Percentiles rank a stretch among this genome's conserved stretches.
These are phyloP conservation scores for Eumaeus atala DNA, from an alignment of 1,140 invertebrate genomes.

Conservation along the genomic window DNA sequence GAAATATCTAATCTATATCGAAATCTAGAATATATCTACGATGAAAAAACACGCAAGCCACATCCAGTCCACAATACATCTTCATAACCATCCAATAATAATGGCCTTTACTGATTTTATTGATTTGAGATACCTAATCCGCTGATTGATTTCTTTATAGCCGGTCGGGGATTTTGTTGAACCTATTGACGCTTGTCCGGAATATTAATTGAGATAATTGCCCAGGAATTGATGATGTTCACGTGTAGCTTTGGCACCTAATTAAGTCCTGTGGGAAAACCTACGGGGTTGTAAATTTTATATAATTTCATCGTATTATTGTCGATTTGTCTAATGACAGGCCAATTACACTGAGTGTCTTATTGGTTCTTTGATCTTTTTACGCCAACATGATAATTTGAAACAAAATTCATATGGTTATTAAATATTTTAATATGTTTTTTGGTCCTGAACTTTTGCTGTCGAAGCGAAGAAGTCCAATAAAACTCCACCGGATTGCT, in stretches of 20 bases:
- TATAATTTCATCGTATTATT: not conserved
- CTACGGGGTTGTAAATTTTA: not conserved
- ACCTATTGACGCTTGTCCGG: constrained; percentile 61
- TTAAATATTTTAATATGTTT: too few relatives aligned
- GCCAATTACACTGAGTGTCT: too few relatives aligned
- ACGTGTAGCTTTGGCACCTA: constrained; percentile 63
- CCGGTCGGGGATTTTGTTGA: constrained; percentile 49
- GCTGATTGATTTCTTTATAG: constrained; percentile 72
- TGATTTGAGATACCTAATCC: constrained; percentile 72
- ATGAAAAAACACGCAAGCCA: not conserved
- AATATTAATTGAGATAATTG: constrained; percentile 62
- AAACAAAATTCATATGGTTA: too few relatives aligned
- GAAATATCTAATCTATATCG: too few relatives aligned
- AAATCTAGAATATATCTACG: too few relatives aligned
- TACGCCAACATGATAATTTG: too few relatives aligned
- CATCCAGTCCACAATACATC: constrained; percentile 31
- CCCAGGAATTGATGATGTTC: constrained; percentile 55
- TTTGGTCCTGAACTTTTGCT: too few relatives aligned
- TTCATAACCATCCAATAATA: constrained; percentile 46
- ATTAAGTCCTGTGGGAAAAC: constrained; percentile 57
- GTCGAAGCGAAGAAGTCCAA: too few relatives aligned
- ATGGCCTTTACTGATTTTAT: constrained; percentile 66
- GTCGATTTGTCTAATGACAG: too few relatives aligned
- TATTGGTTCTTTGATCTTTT: too few relatives aligned
- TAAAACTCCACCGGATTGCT: too few relatives aligned